These are phyloP conservation scores for Neolamprologus devosi DNA, from an alignment of 2,113 vertebrate species.

Conservation along the genomic window DNA sequence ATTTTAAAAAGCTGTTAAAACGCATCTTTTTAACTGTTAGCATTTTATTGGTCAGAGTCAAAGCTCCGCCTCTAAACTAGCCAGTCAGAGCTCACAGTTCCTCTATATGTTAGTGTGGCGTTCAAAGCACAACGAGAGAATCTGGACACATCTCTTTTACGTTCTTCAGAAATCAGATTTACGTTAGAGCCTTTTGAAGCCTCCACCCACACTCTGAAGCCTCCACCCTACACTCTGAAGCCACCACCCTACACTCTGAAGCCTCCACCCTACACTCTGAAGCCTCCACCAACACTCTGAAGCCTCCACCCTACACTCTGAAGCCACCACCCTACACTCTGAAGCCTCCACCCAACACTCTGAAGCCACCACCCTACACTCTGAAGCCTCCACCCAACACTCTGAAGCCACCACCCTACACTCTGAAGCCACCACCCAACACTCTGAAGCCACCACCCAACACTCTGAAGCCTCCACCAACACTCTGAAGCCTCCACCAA, in stretches of 20 bases:
- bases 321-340: no score
- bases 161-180: accelerated
- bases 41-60: not conserved
- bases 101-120: not conserved
- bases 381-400: not conserved
- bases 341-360: no score
- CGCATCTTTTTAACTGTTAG: not conserved
- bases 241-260: no score
- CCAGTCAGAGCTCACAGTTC: not conserved
- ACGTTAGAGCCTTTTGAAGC: not conserved
- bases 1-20: not conserved
- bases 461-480: no score
- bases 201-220: not conserved
- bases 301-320: no score
- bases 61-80: not conserved
- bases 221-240: no score
- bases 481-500: no score
- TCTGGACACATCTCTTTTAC: not conserved
- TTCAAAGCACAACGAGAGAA: not conserved
- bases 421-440: no score
- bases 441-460: not conserved
- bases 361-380: no score
- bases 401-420: not conserved
- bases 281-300: no score
- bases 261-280: no score